Base-by-base conservation (phyloP, 1,140 invertebrate species). In the Drosophila teissieri region DNA sequence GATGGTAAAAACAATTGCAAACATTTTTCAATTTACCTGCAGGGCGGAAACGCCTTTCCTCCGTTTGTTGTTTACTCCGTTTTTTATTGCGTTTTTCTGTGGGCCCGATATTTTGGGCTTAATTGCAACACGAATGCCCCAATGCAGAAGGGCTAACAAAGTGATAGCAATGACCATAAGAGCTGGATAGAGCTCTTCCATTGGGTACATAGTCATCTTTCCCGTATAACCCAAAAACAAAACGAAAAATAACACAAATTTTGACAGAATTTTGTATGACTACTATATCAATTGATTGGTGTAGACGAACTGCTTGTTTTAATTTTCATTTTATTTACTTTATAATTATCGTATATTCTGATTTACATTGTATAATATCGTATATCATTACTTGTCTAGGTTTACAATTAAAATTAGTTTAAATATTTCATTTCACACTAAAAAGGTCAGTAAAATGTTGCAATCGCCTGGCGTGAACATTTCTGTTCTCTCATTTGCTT, bases 11-110 rank as follows among this genome's bases (percentile, higher is more conserved):
- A 72, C 73, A 80, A 84, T 84, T 77, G 80, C 52, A 85, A 70
- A 86, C 74, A 81, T 70, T 88, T 86, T 88, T 86, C 83, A 86
- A 86, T 86, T 86, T 86, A 86, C 82, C 82, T 88, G 83, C 62
- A 65, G 46, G 61, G 49, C 42, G 11, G 40, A 37, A 15, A 58
- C 39, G 42, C 15, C 6, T 27, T 46, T 24, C 31, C 44, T 11
- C 4, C 37, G 37, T 19, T 36, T 22, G 14, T 40, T 75, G 36
- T 48, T 62, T 8, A 31, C 37, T 40, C 17, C 3, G 1, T 10
- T 44, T 75, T 24, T 56, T 46, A 46, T 57, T 60, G 17, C 17
- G 14, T 11, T 36, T 58, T 49, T 31, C 37, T 48, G 8, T n/a
- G 19, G 15, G 14, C n/a, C 15, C 7, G 49, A 22, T 27, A n/a